phyloP scores from a whole-genome alignment of 2,888 invertebrate species.

The Geotrupes spiniger region DNA sequence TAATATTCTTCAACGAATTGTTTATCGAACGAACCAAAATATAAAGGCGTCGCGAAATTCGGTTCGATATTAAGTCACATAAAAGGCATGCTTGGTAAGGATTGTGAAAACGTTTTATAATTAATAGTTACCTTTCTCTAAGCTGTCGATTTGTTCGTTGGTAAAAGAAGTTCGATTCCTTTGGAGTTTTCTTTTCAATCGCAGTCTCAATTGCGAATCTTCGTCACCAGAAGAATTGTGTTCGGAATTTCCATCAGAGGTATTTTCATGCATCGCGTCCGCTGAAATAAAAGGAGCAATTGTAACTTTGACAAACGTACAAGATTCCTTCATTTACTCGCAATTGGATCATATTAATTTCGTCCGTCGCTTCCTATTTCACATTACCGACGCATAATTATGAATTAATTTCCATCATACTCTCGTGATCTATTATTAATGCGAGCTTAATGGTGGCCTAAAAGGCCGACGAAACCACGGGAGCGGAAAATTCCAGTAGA shows the following conservation, averaged over 20 bases:
- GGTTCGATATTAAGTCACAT: too few relatives aligned
- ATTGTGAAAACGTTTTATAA: too few relatives aligned
- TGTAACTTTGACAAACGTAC: too few relatives aligned
- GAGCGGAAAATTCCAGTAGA: constrained; percentile 29
- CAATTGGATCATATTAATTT: too few relatives aligned
- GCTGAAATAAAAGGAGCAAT: constrained; percentile 20
- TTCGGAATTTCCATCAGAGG: constrained; percentile 87
- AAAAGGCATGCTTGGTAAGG: too few relatives aligned
- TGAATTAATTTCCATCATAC: too few relatives aligned
- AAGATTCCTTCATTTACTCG: background rate
- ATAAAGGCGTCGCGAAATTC: too few relatives aligned
- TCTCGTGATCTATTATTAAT: too few relatives aligned
- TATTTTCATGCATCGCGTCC: constrained; percentile 55
- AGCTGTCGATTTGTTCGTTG: constrained; percentile 96
- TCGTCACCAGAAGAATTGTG: constrained; percentile 88
- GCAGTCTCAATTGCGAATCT: constrained; percentile 87
- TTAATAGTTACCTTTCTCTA: constrained; percentile 85
- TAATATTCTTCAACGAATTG: too few relatives aligned
- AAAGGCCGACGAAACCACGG: constrained; percentile 27
- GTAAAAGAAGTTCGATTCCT: constrained; percentile 97
- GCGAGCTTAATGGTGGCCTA: background rate
- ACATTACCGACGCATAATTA: background rate
- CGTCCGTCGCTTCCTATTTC: background rate
- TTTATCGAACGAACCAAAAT: too few relatives aligned
- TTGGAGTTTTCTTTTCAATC: constrained; percentile 94